Evolutionary conservation across 2,113 vertebrate species (phyloP).

Genomic region (Apodemus speciosus): DNA sequence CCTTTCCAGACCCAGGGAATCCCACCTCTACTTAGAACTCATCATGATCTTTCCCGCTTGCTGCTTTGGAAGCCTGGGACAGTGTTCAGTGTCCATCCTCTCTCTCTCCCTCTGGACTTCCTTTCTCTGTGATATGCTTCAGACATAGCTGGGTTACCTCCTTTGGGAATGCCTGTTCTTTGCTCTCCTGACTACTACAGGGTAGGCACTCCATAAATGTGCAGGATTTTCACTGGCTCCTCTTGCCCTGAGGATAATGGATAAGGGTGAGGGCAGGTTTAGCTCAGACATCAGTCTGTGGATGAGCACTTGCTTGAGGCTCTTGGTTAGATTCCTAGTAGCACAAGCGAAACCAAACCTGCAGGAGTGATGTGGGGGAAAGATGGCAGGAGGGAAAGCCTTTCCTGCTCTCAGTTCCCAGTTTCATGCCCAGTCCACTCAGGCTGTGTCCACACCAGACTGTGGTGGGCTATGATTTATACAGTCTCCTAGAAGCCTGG

Average conservation of each 20-base stretch:
- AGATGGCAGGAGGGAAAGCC: neutral
- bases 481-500: neutral
- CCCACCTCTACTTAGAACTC: neutral
- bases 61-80: neutral
- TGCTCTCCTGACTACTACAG: neutral
- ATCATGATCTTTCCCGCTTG: neutral
- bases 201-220: neutral
- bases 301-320: neutral
- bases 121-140: neutral
- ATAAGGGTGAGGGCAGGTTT: neutral
- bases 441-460: neutral
- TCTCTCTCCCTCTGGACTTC: neutral
- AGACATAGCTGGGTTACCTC: neutral
- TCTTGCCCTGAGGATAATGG: neutral
- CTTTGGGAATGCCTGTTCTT: neutral
- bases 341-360: neutral
- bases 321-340: neutral
- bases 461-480: neutral
- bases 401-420: rapidly evolving
- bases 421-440: neutral
- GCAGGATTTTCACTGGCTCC: neutral
- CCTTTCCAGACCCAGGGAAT: neutral
- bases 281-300: neutral
- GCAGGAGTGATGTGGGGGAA: neutral
- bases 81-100: neutral